Conservation (phyloP, 2,797 vertebrate species). For the Brachyrhaphis roseni region DNA sequence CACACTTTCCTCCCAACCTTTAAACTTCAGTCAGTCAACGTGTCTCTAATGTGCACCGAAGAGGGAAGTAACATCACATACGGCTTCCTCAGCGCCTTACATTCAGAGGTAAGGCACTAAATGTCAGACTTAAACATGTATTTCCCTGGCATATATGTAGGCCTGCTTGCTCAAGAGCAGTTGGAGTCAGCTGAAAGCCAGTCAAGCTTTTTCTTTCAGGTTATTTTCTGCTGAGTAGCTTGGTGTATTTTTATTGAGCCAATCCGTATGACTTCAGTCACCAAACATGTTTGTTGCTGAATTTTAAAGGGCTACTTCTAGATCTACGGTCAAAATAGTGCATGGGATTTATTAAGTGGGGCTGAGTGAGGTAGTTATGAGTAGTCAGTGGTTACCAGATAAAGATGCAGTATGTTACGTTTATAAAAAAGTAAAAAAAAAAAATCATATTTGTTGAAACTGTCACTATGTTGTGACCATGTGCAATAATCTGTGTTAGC, state of each 20-base stretch:
- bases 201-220: not conserved
- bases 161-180: not conserved
- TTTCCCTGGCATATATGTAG: not conserved
- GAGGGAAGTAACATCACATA: not conserved
- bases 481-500: too few species aligned
- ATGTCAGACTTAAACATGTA: not conserved
- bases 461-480: too few species aligned
- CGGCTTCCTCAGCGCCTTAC: not conserved
- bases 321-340: too few species aligned
- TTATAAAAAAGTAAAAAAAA: not conserved
- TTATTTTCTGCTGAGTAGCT: not conserved
- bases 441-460: too few species aligned
- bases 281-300: not conserved
- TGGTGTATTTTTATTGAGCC: not conserved
- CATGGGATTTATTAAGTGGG: not conserved
- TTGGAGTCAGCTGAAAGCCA: not conserved
- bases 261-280: not conserved
- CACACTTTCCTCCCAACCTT: not conserved
- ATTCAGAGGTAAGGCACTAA: not conserved
- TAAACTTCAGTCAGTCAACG: slow-evolving; percentile 10
- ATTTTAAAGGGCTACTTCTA: not conserved
- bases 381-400: not conserved
- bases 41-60: not conserved
- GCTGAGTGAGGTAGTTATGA: not conserved
- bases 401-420: not conserved